Percentiles rank a stretch among this genome's conserved stretches.
Conservation (phyloP, 2,797 vertebrate genomes). For the Spondyliosoma cantharus region DNA sequence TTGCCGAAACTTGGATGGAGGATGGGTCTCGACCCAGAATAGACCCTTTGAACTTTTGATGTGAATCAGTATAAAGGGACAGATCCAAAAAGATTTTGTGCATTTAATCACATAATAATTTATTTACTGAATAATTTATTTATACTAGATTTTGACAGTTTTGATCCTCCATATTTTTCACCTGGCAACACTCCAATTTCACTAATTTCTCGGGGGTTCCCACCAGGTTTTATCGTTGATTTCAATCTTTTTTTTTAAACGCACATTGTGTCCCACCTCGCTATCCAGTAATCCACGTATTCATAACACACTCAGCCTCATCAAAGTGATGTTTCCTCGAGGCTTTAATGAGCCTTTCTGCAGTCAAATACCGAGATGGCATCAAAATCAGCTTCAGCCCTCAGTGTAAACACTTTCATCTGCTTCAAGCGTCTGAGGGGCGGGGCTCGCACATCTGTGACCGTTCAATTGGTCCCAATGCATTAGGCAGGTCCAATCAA, state of each 20-base stretch:
- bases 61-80: too few species aligned
- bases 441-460: slow-evolving; percentile 72
- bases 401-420: slow-evolving; percentile 54
- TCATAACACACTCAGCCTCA: neutral
- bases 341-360: slow-evolving; percentile 23
- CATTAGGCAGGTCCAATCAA: slow-evolving; percentile 71
- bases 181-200: neutral
- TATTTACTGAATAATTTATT: too few species aligned
- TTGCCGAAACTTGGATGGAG: too few species aligned
- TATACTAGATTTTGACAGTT: too few species aligned
- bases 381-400: slow-evolving; percentile 24
- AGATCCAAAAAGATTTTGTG: too few species aligned
- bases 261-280: neutral
- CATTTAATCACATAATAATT: too few species aligned
- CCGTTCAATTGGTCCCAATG: slow-evolving; percentile 61
- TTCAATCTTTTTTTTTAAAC: neutral
- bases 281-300: neutral
- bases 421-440: slow-evolving; percentile 28
- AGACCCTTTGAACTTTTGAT: too few species aligned
- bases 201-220: neutral
- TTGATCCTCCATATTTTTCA: neutral
- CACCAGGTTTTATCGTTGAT: neutral
- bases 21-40: too few species aligned
- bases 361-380: slow-evolving; percentile 8
- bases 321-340: slow-evolving; percentile 9